Evolutionary conservation across 2,797 vertebrate species (phyloP), one percentile per base, ranked within the genome.

Genomic region (Alca torda): DNA sequence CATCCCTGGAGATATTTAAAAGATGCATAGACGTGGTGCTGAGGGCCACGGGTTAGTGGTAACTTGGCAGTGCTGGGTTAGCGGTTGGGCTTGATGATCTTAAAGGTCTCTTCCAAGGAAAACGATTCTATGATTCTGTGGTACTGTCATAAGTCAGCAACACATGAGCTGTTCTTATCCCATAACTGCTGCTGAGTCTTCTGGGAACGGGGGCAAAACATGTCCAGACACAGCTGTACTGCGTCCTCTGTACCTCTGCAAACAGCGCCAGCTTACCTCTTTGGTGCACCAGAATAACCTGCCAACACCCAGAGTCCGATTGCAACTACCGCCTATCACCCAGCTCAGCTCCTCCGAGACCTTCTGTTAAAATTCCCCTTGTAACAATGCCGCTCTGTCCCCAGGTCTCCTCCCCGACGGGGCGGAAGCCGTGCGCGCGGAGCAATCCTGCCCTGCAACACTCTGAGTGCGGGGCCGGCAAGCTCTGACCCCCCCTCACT

Each of bases 261-360:
- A 17, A 41, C 59, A 4, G 39, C 4, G 28, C 74, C 35, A 5
- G 13, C 30, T 73, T 35, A 33, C 16, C 45, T 51, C 37, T 59
- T 37, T 12, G 3, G n/a, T 26, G 37, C 21, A 53, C 21, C n/a
- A 33, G 18, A 45, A 28, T 5, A 61, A 64, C 18, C 6, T 5
- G 16, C 8, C 11, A 43, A 77, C 59, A 17, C 24, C n/a, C 8
- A 39, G 21, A 65, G 18, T 12, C 10, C 0, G 0, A 28, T 28
- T 54, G 23, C 23, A 77, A 30, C 20, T 41, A 25, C 41, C 1
- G 1, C 15, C 43, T 59, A 1, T 33, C 50, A 74, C 4, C 21
- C 46, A 43, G 31, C 57, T 21, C 37, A 57, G 24, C 43, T 69
- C 26, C 53, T 63, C 21, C 6, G 28, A 16, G 18, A 19, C 16